These are phyloP conservation scores for Drosophila prosaltans DNA, from an alignment of 1,140 invertebrate genomes.

Conservation along the genomic window DNA sequence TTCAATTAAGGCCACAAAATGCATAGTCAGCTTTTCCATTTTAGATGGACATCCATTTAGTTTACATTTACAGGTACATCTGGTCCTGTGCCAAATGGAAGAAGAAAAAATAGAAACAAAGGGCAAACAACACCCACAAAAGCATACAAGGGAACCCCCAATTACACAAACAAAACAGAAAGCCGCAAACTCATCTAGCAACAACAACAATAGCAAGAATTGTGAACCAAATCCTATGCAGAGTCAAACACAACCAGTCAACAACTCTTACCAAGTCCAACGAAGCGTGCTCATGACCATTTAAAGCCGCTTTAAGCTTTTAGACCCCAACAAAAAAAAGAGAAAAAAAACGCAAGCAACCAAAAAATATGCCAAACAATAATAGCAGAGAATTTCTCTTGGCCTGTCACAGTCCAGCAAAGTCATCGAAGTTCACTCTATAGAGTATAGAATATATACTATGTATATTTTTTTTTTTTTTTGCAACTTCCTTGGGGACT, in stretches of 20 bases:
- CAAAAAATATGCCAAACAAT: conserved; percentile 38
- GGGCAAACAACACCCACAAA: conserved; percentile 13
- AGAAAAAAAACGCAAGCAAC: conserved; percentile 13
- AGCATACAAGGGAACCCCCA: conserved; percentile 33
- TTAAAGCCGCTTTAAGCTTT: conserved; percentile 58
- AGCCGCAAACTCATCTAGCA: conserved; percentile 32
- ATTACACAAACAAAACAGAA: conserved; percentile 44
- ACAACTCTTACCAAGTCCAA: conserved; percentile 23
- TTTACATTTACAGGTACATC: background rate
- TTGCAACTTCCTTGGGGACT: conserved; percentile 48
- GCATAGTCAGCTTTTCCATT: background rate
- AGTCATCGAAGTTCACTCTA: conserved; percentile 37
- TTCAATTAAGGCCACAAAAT: background rate
- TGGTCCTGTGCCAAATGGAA: background rate
- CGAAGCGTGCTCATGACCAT: conserved; percentile 43
- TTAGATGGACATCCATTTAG: background rate
- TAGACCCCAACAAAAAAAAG: background rate
- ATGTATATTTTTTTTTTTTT: conserved; percentile 18
- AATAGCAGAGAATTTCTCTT: conserved; percentile 7
- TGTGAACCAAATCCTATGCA: conserved; percentile 3
- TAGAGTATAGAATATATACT: conserved; percentile 27
- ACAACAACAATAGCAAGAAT: background rate
- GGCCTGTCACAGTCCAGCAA: background rate
- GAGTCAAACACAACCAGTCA: conserved; percentile 16
- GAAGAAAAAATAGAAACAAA: conserved; percentile 11